phyloP scores from a whole-genome alignment of 2,888 invertebrate species.

The Nasonovia ribisnigri region DNA sequence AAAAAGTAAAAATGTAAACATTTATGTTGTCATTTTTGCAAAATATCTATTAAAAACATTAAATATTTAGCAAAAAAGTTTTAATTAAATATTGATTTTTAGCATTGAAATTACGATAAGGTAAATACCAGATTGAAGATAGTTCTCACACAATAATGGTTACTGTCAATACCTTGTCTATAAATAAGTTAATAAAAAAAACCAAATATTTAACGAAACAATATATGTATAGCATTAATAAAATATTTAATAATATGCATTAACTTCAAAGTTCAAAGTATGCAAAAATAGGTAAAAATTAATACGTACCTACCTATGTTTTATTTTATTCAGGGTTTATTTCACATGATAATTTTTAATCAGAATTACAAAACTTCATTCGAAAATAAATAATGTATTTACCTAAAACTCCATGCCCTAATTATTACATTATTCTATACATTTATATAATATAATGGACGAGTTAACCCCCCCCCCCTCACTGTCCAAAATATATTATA shows the following conservation, averaged over 20 bases:
- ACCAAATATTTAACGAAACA: no score
- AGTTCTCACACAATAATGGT: not conserved
- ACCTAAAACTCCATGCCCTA: no score
- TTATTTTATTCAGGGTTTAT: not conserved
- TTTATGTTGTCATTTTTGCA: not conserved
- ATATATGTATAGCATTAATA: not conserved
- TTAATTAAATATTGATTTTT: not conserved
- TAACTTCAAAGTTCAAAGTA: not conserved
- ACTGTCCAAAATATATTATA: not conserved
- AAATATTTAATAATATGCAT: not conserved
- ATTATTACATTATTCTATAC: not conserved
- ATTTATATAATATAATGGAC: not conserved
- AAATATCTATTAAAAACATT: not conserved
- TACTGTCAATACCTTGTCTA: not conserved
- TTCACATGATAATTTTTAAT: not conserved
- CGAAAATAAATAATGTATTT: no score
- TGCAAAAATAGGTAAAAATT: not conserved
- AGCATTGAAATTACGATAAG: not conserved
- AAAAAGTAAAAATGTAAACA: not conserved
- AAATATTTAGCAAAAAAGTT: not conserved
- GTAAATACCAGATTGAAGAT: not conserved
- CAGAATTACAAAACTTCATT: not conserved
- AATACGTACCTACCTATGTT: not conserved
- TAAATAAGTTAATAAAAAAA: not conserved
- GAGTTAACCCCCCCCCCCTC: not conserved